Percentiles rank a stretch among this genome's conserved stretches.
These are phyloP conservation scores for Rhinopithecus roxellana DNA, from an alignment of 2,113 vertebrate genomes.

Conservation along the genomic window DNA sequence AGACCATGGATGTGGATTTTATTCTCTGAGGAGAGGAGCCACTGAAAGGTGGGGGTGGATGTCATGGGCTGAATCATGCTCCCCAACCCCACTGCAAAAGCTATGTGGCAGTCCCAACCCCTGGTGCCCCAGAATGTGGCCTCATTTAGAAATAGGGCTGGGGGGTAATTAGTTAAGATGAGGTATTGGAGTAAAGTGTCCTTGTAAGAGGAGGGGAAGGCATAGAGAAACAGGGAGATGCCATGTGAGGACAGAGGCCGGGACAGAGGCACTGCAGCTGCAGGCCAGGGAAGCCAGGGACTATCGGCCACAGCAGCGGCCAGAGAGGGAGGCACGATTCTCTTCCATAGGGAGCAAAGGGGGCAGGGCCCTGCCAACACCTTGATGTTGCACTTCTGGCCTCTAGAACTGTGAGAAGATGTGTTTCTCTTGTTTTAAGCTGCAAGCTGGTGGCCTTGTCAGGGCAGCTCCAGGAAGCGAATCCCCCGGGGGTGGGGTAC, in stretches of 20 bases:
- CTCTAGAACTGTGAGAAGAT: not conserved
- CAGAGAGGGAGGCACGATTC: not conserved
- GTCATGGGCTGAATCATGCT: not conserved
- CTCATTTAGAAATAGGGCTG: not conserved
- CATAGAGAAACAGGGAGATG: too few relatives aligned
- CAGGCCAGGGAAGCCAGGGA: not conserved
- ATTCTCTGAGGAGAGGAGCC: not conserved
- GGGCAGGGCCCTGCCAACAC: rapidly evolving
- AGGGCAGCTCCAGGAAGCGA: rapidly evolving
- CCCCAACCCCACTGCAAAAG: not conserved
- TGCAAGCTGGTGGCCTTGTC: rapidly evolving
- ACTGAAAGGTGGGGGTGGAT: not conserved
- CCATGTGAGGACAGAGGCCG: rapidly evolving
- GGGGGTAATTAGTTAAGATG: not conserved
- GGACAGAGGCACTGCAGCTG: not conserved
- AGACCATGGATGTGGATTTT: not conserved
- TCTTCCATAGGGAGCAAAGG: too few relatives aligned
- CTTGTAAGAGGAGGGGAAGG: not conserved
- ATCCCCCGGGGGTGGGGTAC: rapidly evolving
- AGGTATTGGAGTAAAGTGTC: not conserved
- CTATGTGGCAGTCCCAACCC: too few relatives aligned
- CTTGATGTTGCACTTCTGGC: not conserved
- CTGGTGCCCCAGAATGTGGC: too few relatives aligned
- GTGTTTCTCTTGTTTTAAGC: not conserved
- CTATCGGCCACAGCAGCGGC: not conserved